These are phyloP conservation scores for Caradrina kadenii DNA, from an alignment of 2,888 invertebrate species.

Conservation along the genomic window DNA sequence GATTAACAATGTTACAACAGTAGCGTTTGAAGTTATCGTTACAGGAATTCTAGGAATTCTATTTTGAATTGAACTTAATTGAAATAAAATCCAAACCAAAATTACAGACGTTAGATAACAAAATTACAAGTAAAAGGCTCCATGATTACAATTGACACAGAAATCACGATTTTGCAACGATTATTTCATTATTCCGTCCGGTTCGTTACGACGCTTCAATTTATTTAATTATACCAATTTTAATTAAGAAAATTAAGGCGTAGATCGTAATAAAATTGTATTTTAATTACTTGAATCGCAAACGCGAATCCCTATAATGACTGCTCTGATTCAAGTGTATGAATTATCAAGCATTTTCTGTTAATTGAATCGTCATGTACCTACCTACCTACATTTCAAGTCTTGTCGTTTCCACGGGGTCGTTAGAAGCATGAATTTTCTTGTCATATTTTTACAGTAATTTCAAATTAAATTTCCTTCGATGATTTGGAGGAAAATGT, in stretches of 20 bases:
- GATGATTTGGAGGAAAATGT: background rate
- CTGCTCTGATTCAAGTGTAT: conserved; percentile 54
- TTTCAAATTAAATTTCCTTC: conserved; percentile 17
- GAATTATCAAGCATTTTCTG: conserved; percentile 58
- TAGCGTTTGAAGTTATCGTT: background rate
- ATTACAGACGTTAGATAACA: conserved; percentile 35
- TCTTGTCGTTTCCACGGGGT: background rate
- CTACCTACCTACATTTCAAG: conserved; percentile 10
- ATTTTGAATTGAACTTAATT: conserved; percentile 18
- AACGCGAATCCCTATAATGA: conserved; percentile 58
- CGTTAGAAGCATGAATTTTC: conserved; percentile 8
- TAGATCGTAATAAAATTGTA: conserved; percentile 68
- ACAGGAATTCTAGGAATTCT: background rate
- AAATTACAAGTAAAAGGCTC: conserved; percentile 48
- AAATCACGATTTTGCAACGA: conserved; percentile 58
- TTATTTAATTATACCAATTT: conserved; percentile 69
- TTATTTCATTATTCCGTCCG: conserved; percentile 63
- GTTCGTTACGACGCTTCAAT: conserved; percentile 65
- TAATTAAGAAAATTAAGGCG: conserved; percentile 73
- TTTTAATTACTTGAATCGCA: conserved; percentile 62
- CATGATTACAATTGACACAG: conserved; percentile 56
- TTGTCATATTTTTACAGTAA: conserved; percentile 7
- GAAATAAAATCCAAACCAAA: conserved; percentile 28
- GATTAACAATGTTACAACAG: conserved; percentile 1
- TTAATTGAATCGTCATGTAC: conserved; percentile 56